These are phyloP conservation scores for Drosophila antonietae DNA, from an alignment of 2,888 invertebrate species.

Conservation along the genomic window DNA sequence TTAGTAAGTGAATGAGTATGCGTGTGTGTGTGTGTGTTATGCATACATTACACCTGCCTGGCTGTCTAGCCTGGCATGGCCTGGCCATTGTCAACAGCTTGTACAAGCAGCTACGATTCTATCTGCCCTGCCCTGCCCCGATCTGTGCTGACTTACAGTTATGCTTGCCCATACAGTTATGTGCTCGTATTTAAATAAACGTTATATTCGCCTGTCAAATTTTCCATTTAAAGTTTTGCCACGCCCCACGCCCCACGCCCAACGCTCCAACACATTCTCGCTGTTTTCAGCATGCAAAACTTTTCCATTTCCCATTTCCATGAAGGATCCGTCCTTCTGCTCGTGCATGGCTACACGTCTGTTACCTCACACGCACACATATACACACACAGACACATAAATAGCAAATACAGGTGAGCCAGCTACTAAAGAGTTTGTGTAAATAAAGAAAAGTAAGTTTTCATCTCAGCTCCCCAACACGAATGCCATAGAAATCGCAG, in stretches of 20 bases:
- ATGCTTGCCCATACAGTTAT: conserved; percentile 4
- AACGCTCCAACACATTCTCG: not conserved
- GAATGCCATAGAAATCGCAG: conserved; percentile 11
- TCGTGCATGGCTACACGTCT: conserved; percentile 53
- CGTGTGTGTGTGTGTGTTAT: conserved; percentile 36
- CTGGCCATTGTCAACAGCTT: conserved; percentile 44
- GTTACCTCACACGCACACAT: conserved; percentile 18
- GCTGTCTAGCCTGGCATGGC: conserved; percentile 34
- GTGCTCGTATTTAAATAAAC: conserved; percentile 72
- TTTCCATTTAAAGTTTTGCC: conserved; percentile 79
- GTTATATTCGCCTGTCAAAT: conserved; percentile 77
- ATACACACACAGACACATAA: conserved; percentile 11
- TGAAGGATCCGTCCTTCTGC: conserved; percentile 26
- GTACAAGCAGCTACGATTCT: conserved; percentile 2
- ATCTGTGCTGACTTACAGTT: not conserved
- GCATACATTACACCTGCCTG: conserved; percentile 42
- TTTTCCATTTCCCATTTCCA: conserved; percentile 77
- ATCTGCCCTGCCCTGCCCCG: not conserved
- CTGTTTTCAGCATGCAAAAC: conserved; percentile 52
- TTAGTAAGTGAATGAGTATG: conserved; percentile 27
- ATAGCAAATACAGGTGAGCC: conserved; percentile 47
- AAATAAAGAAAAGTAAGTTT: conserved; percentile 68
- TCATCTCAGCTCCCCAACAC: conserved; percentile 25
- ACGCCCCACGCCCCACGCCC: conserved; percentile 23
- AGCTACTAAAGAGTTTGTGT: conserved; percentile 34